Evolutionary conservation across 2,888 invertebrate genomes (phyloP).

Genomic region (Lithophane leautieri): DNA sequence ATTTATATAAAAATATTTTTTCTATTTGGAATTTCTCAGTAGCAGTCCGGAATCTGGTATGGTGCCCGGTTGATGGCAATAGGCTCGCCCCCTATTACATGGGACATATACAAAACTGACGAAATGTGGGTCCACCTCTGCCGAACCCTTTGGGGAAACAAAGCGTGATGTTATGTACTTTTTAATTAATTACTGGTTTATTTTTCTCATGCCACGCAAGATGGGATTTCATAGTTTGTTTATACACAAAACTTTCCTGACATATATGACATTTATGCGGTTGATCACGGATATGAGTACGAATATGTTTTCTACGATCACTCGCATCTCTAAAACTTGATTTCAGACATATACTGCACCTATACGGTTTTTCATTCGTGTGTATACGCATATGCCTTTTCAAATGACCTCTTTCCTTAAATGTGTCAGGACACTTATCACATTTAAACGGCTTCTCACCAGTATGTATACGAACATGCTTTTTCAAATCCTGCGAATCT

Average conservation of each 20-base stretch:
- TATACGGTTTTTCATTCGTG: constrained; percentile 12
- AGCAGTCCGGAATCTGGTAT: no score
- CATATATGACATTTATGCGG: constrained; percentile 28
- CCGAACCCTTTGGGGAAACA: no score
- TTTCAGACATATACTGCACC: constrained; percentile 31
- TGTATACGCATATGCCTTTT: constrained; percentile 32
- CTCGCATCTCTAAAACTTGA: constrained; percentile 17
- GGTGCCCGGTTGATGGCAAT: no score
- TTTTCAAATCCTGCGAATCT: constrained; percentile 39
- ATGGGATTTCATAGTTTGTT: constrained; percentile 21
- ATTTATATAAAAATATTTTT: no score
- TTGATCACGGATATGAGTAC: constrained; percentile 12
- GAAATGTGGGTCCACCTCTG: no score
- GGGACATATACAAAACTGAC: no score
- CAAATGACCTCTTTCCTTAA: constrained; percentile 29
- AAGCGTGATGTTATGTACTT: neutral
- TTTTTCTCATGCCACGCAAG: constrained; percentile 37
- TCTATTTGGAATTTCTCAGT: no score
- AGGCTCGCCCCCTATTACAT: no score
- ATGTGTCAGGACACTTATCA: neutral
- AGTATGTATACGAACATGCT: constrained; percentile 40
- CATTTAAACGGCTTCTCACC: constrained; percentile 46
- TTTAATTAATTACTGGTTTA: constrained; percentile 9
- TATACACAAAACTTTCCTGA: constrained; percentile 3
- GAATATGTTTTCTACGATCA: constrained; percentile 21